Evolutionary conservation across 1,140 invertebrate species (phyloP), one percentile per base, ranked within the genome.

Genomic region (Ostrea denselamellosa): DNA sequence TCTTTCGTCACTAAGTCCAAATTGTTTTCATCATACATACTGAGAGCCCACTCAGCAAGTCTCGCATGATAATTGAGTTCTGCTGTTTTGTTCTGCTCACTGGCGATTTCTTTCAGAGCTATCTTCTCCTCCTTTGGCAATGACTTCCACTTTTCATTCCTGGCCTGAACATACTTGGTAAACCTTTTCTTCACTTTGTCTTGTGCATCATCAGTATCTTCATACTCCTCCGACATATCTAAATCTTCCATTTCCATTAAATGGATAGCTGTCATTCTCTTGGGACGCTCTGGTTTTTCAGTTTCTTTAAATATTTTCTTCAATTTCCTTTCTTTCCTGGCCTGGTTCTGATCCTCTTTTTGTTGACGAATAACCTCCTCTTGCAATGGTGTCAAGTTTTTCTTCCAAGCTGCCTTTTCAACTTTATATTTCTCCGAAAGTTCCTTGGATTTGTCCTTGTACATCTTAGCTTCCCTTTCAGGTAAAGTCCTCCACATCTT

Each of bases 251-350:
- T 12, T 14, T 77, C 68, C 68, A 77, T 77, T 34, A 77, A 77
- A 14, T 77, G 34, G 68, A 77, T 77, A 25, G 68, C 68, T 17
- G 14, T 22, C 28, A 25, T 25, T 28, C 68, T 77, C 28, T 77
- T 77, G 8, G 28, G 25, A 14, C 68, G 68, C 9, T 28, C 10
- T 34, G 68, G 68, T 77, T 77, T 77, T 34, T 77, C 68, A 17
- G 68, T 77, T 77, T 77, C 68, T 34, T 77, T 34, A 34, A 77
- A 77, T 9, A 77, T 12, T 34, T 77, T 77, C 28, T 77, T 77
- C 7, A 77, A 2, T 34, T 77, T 77, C 17, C 22, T 77, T 77
- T 77, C 25, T 17, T 77, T 77, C 28, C 25, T 14, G 68, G 68
- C 25, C 14, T 77, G 8, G 68, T 34, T 25, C 14, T 77, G 68